Percentiles rank a stretch among this genome's conserved stretches.
phyloP scores from a whole-genome alignment of 64 coral and sea anemone species.

The Stichodactyla mertensii region DNA sequence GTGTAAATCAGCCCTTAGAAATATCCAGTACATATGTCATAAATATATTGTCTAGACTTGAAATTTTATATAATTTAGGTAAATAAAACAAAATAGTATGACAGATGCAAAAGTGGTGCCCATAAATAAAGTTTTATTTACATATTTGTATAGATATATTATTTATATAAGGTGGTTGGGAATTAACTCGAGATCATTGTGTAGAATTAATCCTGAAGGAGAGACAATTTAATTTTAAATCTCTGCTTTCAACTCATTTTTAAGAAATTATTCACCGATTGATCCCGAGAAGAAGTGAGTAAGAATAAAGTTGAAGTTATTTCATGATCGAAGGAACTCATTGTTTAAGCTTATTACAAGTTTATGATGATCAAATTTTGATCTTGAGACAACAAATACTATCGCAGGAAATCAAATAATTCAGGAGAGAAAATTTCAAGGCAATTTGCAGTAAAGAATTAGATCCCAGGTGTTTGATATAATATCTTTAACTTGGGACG shows the following conservation, averaged over 20 bases:
- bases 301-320: neutral
- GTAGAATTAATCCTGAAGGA: neutral
- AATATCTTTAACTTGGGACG: no score
- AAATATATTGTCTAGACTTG: neutral
- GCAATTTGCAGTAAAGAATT: no score
- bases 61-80: neutral
- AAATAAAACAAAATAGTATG: neutral
- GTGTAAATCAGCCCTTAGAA: no score
- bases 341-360: no score
- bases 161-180: neutral
- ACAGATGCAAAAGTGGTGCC: neutral
- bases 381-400: no score
- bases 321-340: no score
- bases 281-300: neutral
- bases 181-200: neutral
- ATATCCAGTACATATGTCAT: neutral
- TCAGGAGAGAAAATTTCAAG: no score
- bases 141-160: neutral
- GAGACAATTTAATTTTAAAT: neutral
- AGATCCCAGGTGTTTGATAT: no score
- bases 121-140: neutral
- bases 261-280: neutral
- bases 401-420: no score
- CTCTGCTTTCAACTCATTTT: neutral
- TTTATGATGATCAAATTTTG: no score